These are phyloP conservation scores for Bos indicus DNA, from an alignment of 2,113 vertebrate genomes.

Conservation along the genomic window DNA sequence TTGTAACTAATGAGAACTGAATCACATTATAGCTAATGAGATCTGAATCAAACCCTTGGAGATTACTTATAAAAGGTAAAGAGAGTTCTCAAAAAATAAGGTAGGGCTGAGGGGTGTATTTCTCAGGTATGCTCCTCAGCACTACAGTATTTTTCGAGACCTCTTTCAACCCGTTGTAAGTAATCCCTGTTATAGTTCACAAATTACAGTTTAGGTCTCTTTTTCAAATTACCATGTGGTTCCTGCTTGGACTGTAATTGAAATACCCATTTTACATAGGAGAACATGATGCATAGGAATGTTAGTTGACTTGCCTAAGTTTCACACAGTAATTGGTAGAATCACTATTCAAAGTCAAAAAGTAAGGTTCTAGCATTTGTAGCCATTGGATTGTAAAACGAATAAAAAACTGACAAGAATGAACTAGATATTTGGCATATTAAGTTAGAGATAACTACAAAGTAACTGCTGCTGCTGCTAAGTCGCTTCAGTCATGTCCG, in stretches of 20 bases:
- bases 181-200: background rate
- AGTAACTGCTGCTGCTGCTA: background rate
- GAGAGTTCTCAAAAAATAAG: background rate
- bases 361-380: background rate
- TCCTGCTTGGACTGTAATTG: background rate
- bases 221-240: background rate
- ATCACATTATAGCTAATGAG: background rate
- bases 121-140: background rate
- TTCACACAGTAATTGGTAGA: background rate
- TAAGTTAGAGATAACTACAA: background rate
- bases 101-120: background rate
- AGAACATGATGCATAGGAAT: background rate
- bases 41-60: background rate
- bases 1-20: background rate
- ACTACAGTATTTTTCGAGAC: background rate
- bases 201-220: background rate
- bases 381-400: background rate
- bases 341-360: background rate
- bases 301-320: background rate
- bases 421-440: background rate
- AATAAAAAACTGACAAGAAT: background rate
- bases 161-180: background rate
- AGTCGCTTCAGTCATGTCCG: too few relatives aligned
- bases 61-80: background rate
- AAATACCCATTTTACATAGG: background rate